Conservation (phyloP, 2,888 invertebrate genomes). For the Xestia rhomboidea region DNA sequence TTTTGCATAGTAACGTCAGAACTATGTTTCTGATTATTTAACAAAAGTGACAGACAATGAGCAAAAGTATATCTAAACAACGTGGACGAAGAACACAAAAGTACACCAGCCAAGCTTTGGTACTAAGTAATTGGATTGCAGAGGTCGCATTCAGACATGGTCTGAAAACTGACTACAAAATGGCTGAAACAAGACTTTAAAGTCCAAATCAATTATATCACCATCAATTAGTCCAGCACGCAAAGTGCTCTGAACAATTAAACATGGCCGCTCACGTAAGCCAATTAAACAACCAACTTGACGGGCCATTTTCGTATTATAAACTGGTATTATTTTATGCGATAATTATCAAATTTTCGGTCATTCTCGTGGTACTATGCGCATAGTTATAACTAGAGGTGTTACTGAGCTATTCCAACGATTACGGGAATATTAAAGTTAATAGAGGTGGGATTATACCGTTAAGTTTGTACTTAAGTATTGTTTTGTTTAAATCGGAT, state of each 20-base stretch:
- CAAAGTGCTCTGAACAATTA: conserved; percentile 40
- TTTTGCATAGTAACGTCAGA: neutral
- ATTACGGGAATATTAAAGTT: conserved; percentile 34
- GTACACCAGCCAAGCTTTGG: neutral
- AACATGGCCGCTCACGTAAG: conserved; percentile 25
- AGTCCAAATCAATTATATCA: conserved; percentile 9
- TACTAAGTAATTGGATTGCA: neutral
- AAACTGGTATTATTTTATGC: conserved; percentile 34
- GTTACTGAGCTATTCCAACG: conserved; percentile 1
- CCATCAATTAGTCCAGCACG: conserved; percentile 21
- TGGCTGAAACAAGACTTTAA: conserved; percentile 2
- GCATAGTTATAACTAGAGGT: conserved; percentile 40
- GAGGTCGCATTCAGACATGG: neutral
- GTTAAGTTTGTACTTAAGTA: conserved; percentile 9
- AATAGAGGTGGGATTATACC: conserved; percentile 42
- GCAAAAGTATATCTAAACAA: neutral
- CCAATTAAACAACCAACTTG: conserved; percentile 28
- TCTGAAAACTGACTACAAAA: neutral
- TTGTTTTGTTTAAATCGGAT: conserved; percentile 36
- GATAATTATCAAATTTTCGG: conserved; percentile 31
- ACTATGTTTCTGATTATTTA: neutral
- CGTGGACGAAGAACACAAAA: neutral
- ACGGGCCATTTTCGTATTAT: conserved; percentile 42
- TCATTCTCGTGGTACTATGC: conserved; percentile 3
- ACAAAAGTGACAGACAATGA: neutral